Base-by-base conservation (phyloP, 1,140 invertebrate species). In the Drosophila orosa region DNA sequence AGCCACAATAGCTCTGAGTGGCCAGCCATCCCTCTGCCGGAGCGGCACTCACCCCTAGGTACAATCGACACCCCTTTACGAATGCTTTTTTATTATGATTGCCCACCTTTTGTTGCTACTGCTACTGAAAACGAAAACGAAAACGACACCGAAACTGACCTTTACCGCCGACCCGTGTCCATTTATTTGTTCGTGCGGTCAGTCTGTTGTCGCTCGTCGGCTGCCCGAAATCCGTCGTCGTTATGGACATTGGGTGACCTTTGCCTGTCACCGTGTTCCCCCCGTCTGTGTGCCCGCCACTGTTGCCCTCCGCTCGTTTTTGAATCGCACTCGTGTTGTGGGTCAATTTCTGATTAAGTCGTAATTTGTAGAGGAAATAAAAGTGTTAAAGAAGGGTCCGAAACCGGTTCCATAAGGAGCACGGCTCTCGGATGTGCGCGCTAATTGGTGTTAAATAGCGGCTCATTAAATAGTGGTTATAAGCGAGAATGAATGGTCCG, bases 281-380 rank as follows among this genome's bases (percentile, higher is more conserved):
- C 42, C 25, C 56, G 19, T 24, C 3, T 24, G 12, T 24, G 39
- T 35, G 48, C 9, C 31, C 31, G 17, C 56, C 24, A 27, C 58
- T 19, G 1, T 22, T 58, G 33, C 57, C 50, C 42, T 24, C 57
- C 37, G 39, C 25, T 79, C 48, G 25, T 50, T 62, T 59, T 76
- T 68, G 68, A 80, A 65, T 80, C 74, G 57, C 60, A 47, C 72
- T 83, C 74, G 77, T 69, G 78, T 72, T 80, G 77, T 80, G 69
- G 80, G 77, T 75, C 77, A 85, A 90, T 84, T 90, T 79, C 77
- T 84, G 74, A 89, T 89, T 84, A 89, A 90, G 85, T 90, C 80
- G 80, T 89, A 80, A 90, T 89, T 89, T 90, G 85, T 80, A 69
- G 35, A 74, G 35, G 68, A 61, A 56, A 68, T 71, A 48, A 66